Percentiles rank a stretch among this genome's conserved stretches.
phyloP scores from a whole-genome alignment of 2,888 invertebrate genomes.

The Syrista parreyssii region DNA sequence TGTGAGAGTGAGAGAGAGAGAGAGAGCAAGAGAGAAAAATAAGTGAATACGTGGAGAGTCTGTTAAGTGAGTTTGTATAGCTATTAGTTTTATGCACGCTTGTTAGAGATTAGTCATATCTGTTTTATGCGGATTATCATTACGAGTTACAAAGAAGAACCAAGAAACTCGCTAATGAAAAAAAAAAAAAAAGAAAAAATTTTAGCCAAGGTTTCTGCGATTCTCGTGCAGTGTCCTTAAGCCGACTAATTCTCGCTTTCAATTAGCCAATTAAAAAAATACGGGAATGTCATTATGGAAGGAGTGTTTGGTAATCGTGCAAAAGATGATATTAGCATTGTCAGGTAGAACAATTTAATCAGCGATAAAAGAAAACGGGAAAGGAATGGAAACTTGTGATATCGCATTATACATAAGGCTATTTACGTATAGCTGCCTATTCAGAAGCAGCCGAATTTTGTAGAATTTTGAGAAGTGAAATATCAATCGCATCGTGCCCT shows the following conservation, averaged over 20 bases:
- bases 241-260: background rate
- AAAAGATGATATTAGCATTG: background rate
- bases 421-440: background rate
- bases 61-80: background rate
- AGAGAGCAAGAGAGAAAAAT: background rate
- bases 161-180: background rate
- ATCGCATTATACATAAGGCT: background rate
- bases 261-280: background rate
- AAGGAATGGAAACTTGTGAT: background rate
- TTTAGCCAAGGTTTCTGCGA: background rate
- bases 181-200: background rate
- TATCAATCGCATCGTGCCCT: background rate
- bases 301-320: background rate
- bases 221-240: background rate
- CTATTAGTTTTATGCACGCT: background rate
- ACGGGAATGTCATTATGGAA: background rate
- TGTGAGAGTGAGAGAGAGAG: too few relatives aligned
- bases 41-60: background rate
- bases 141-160: background rate
- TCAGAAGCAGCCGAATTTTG: background rate
- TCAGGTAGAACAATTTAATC: background rate
- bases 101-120: background rate
- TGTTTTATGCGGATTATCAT: background rate
- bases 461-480: background rate
- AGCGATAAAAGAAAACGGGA: background rate